Base-by-base conservation (phyloP, 1,140 invertebrate species). In the Euglossa dilemma region DNA sequence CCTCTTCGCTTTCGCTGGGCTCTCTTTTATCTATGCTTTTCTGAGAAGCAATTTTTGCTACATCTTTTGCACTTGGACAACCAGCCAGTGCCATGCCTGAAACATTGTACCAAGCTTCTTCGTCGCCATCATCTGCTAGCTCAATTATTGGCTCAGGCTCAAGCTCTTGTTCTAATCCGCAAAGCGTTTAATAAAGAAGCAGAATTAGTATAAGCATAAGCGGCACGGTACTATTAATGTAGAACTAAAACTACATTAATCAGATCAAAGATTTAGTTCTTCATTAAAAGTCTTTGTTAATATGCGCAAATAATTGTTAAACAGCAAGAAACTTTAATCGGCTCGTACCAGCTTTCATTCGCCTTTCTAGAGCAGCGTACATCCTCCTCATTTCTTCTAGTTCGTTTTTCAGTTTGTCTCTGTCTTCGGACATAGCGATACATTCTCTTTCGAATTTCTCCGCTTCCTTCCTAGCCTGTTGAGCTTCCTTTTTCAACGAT, bases 361-460 rank as follows among this genome's bases (percentile, higher is more conserved):
- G 93, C 80, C 92, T 97, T 91, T 98, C 97, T 82, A 98, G 93
- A 89, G 96, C 94, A 67, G 96, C 94, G 86, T 97, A 97, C 92
- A 96, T 96, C 89, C 96, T 95, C 91, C 96, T 97, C 79, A 96
- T 95, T 93, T 97, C 97, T 92, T 98, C 97, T 61, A 98, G 93
- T 91, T 97, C 97, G 28, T 95, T 95, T 92, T 97, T 96, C 0
- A 96, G 96, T 56, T 96, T 96, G 83, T 98, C 97, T 80, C 98
- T 95, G 93, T 97, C 96, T 88, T 97, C 96, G 6, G 96, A 96
- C 8, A 96, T 96, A 85, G 95, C 95, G 57, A 96, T 95, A 91
- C 96, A 98, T 90, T 97, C 97, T 88, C 96, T 96, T 89, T 98
- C 97, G 84, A 97, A 95, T 90, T 97, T 96, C 90, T 98, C 97